phyloP scores from a whole-genome alignment of 2,797 vertebrate species.

The Cyprinodon diabolis region DNA sequence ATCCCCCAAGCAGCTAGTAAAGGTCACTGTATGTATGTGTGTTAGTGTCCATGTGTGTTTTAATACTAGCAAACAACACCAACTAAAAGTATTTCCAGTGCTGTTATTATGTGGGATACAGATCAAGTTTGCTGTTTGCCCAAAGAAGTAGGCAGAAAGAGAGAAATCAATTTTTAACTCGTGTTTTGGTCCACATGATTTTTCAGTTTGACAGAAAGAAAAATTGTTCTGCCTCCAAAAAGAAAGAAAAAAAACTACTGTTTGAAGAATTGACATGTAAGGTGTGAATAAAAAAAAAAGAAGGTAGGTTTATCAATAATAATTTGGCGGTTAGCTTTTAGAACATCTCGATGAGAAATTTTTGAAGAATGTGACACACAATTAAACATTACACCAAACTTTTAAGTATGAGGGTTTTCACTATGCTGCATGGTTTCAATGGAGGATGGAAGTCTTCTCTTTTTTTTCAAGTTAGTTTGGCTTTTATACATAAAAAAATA shows the following conservation, averaged over 20 bases:
- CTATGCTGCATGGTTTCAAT: background rate
- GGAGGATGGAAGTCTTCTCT: background rate
- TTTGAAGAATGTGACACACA: background rate
- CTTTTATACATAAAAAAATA: background rate
- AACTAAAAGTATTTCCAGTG: constrained; percentile 59
- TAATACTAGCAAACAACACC: constrained; percentile 47
- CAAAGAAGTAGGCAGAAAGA: constrained; percentile 48
- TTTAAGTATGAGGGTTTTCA: background rate
- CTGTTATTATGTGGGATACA: constrained; percentile 64
- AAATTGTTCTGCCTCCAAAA: constrained; percentile 5
- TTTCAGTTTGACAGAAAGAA: constrained; percentile 6
- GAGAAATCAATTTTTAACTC: constrained; percentile 53
- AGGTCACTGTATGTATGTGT: constrained; percentile 67
- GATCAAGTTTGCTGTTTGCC: constrained; percentile 65
- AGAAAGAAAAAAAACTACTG: background rate
- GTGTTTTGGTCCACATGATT: constrained; percentile 30
- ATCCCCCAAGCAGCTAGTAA: constrained; percentile 77
- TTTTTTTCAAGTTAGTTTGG: background rate
- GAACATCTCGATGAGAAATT: background rate
- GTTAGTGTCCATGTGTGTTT: constrained; percentile 36
- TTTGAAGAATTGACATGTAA: constrained; percentile 10
- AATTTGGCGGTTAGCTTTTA: background rate
- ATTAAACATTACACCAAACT: background rate
- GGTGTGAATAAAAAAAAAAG: background rate
- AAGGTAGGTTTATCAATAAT: background rate